Base-by-base conservation (phyloP, 2,113 vertebrate species). In the Percopsis transmontana region DNA sequence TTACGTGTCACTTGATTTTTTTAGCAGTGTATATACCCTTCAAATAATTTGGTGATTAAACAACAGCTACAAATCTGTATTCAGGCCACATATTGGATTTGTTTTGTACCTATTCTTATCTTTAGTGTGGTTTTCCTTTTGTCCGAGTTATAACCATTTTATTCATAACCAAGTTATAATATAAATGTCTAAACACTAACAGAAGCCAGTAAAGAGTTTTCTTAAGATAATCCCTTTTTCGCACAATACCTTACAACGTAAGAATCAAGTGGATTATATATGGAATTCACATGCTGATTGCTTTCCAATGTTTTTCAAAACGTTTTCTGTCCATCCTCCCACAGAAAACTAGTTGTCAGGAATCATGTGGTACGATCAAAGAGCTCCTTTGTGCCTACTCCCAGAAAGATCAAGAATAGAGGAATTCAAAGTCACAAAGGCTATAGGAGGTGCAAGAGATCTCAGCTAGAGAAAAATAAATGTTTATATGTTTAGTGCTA, bases 401-500 rank as follows among this genome's bases (percentile, higher is more conserved):
- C 1, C 1, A 2, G 11, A 16, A 52, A 19, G 50, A 74, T 15
- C 62, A 21, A 18, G 33, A 40, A 58, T 12, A 13, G 51, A 52
- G 54, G 74, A 82, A 83, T 87, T 77, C 56, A 1, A 61, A 2
- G 76, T 61, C 63, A 47, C 75, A 33, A 12, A 62, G 74, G 65
- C 82, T 67, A n/a, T n/a, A n/a, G n/a, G n/a, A 60, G 16, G 11
- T 50, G 66, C 21, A 19, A 2, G n/a, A n/a, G n/a, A n/a, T n/a
- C n/a, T n/a, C n/a, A n/a, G n/a, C n/a, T n/a, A n/a, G n/a, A n/a
- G n/a, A 33, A 33, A 33, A 33, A 33, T 7, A 33, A 33, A 33
- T 7, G 27, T 33, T 33, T 7, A 33, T 33, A 33, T 33, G 27
- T 33, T 33, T 33, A 33, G 33, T n/a, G 48, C 12, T 52, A 19